phyloP scores from a whole-genome alignment of 2,797 vertebrate genomes.

The Liparis tanakae region DNA sequence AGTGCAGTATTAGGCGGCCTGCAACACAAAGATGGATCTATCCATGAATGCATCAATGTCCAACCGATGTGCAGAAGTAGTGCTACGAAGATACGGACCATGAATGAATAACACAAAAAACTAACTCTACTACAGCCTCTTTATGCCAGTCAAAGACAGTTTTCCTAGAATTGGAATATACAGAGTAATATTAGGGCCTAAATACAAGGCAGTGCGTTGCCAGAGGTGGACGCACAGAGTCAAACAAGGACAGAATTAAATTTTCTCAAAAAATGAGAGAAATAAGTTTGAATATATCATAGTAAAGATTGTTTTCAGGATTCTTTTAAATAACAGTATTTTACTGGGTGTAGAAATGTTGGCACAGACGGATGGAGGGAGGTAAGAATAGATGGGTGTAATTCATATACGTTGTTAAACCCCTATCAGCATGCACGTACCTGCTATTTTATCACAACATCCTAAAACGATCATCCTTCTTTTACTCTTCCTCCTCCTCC shows the following conservation, averaged over 20 bases:
- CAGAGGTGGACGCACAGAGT: slow-evolving; percentile 4
- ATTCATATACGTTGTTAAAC: slow-evolving; percentile 14
- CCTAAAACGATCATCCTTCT: slow-evolving; percentile 26
- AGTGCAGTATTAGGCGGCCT: background rate
- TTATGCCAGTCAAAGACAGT: background rate
- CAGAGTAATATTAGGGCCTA: background rate
- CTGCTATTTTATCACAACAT: slow-evolving; percentile 44
- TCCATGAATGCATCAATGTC: slow-evolving; percentile 28
- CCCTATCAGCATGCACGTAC: slow-evolving; percentile 33
- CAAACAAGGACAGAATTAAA: slow-evolving; percentile 3
- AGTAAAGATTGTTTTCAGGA: slow-evolving; percentile 21
- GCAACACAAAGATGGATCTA: slow-evolving; percentile 1
- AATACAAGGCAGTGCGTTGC: background rate
- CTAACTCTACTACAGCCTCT: background rate
- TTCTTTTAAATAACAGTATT: slow-evolving; percentile 31
- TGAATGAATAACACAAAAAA: background rate
- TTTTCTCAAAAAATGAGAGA: slow-evolving; percentile 8
- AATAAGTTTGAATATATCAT: slow-evolving; percentile 16
- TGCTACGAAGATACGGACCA: background rate
- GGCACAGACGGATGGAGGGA: background rate
- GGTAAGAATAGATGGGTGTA: slow-evolving; percentile 13
- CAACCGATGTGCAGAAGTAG: slow-evolving; percentile 19
- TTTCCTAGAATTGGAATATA: background rate
- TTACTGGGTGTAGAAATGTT: slow-evolving; percentile 16
- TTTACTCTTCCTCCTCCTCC: background rate